A percentile compares a stretch with the other conserved stretches of the same genome.
Evolutionary conservation across 1,140 invertebrate species (phyloP).

Genomic region (Plodia interpunctella): DNA sequence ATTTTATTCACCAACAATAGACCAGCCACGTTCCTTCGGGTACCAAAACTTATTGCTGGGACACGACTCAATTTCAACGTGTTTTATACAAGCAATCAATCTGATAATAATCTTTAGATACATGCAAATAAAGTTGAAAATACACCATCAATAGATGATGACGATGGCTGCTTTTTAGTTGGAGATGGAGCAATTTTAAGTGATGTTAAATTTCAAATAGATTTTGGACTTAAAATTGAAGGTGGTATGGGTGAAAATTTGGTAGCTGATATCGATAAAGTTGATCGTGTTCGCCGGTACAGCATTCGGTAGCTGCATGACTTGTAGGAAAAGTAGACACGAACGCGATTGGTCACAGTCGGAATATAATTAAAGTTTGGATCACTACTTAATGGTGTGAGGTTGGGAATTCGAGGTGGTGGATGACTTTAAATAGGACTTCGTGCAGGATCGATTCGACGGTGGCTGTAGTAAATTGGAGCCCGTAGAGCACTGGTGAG

Average conservation of each 20-base stretch:
- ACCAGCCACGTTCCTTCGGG: slow-evolving; percentile 67
- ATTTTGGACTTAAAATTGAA: slow-evolving; percentile 43
- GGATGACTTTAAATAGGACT: slow-evolving; percentile 73
- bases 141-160: slow-evolving; percentile 40
- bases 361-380: slow-evolving; percentile 76
- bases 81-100: slow-evolving; percentile 36
- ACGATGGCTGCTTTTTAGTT: slow-evolving; percentile 44
- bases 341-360: slow-evolving; percentile 74
- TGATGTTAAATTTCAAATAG: slow-evolving; percentile 41
- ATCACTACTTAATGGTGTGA: slow-evolving; percentile 73
- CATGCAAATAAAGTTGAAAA: slow-evolving; percentile 58
- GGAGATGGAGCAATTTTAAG: slow-evolving; percentile 36
- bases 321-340: slow-evolving; percentile 70
- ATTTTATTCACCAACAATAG: slow-evolving; percentile 71
- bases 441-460: slow-evolving; percentile 67
- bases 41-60: slow-evolving; percentile 47
- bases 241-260: slow-evolving; percentile 41
- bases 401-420: slow-evolving; percentile 71
- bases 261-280: slow-evolving; percentile 7
- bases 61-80: slow-evolving; percentile 61
- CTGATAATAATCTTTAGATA: slow-evolving; percentile 43
- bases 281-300: slow-evolving; percentile 30
- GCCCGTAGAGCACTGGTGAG: slow-evolving; percentile 31
- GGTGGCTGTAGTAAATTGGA: slow-evolving; percentile 63
- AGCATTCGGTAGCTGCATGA: slow-evolving; percentile 74